Conservation (phyloP, 2,113 vertebrate genomes). For the Bagarius yarrelli region DNA sequence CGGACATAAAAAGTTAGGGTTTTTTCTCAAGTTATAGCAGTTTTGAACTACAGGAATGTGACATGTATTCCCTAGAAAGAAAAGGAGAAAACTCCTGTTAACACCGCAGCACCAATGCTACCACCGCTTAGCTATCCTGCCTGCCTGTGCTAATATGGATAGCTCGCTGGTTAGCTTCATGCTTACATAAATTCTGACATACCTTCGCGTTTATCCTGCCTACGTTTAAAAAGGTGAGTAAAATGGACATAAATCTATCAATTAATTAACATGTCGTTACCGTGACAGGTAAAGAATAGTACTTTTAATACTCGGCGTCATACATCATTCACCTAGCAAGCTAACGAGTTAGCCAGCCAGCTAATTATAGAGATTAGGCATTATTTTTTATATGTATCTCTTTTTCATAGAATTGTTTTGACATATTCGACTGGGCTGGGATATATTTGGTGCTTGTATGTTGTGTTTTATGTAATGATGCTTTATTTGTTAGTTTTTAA, state of each 20-base stretch:
- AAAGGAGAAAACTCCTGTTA: conserved; percentile 42
- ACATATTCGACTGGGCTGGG: not conserved
- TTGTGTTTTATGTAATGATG: not conserved
- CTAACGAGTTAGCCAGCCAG: conserved; percentile 21
- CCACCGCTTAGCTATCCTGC: conserved; percentile 25
- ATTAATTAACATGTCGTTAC: not conserved
- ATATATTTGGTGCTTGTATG: not conserved
- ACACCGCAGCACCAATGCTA: conserved; percentile 44
- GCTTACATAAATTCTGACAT: conserved; percentile 2
- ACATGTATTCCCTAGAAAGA: not conserved
- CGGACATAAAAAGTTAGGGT: not conserved
- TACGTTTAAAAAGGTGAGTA: conserved; percentile 42
- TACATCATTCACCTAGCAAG: conserved; percentile 11
- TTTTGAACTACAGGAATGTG: conserved; percentile 28
- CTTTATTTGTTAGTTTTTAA: not conserved
- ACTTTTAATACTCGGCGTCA: conserved; percentile 21
- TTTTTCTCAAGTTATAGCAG: not conserved
- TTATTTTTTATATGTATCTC: not conserved
- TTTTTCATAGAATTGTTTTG: too few relatives aligned
- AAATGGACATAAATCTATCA: not conserved
- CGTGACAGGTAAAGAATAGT: not conserved
- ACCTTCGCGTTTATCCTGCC: conserved; percentile 37
- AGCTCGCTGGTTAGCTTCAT: conserved; percentile 42
- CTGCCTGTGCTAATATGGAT: conserved; percentile 32
- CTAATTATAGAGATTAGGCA: not conserved